Conservation (phyloP, 2,797 vertebrate genomes). For the Hypotaenidia philippensis region DNA sequence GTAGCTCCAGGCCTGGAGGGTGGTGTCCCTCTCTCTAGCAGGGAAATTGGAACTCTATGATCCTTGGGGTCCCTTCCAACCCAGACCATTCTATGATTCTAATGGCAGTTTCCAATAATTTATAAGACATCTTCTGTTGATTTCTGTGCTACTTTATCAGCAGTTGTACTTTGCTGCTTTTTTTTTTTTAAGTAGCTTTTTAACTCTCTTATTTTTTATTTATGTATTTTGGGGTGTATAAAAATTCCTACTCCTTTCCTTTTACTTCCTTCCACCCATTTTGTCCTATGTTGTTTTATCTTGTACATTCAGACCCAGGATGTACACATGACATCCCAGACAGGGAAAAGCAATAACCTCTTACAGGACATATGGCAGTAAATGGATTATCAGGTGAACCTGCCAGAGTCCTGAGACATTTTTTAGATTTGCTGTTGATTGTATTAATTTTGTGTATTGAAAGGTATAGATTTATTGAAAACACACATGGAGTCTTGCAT, state of each 20-base stretch:
- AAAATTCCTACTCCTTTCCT: constrained; percentile 54
- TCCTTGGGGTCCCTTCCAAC: no score
- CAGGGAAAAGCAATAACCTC: constrained; percentile 89
- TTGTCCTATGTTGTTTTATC: constrained; percentile 88
- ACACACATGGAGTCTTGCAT: neutral
- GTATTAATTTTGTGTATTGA: neutral
- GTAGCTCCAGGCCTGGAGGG: no score
- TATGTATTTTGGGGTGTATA: neutral
- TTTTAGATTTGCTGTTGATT: constrained; percentile 17
- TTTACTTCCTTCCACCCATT: constrained; percentile 79
- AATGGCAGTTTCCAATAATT: neutral
- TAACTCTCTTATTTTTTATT: neutral
- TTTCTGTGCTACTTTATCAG: neutral
- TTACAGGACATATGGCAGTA: constrained; percentile 91
- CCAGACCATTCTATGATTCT: no score
- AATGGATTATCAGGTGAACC: constrained; percentile 70
- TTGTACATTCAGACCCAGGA: constrained; percentile 94
- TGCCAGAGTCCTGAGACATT: constrained; percentile 11
- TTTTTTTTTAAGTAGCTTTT: neutral
- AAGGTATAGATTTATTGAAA: neutral
- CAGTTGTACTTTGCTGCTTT: neutral
- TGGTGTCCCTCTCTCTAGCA: no score
- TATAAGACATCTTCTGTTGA: neutral
- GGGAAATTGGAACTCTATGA: no score
- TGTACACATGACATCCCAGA: constrained; percentile 88